These are phyloP conservation scores for Galbula dea DNA, from an alignment of 2,113 vertebrate genomes.

Conservation along the genomic window DNA sequence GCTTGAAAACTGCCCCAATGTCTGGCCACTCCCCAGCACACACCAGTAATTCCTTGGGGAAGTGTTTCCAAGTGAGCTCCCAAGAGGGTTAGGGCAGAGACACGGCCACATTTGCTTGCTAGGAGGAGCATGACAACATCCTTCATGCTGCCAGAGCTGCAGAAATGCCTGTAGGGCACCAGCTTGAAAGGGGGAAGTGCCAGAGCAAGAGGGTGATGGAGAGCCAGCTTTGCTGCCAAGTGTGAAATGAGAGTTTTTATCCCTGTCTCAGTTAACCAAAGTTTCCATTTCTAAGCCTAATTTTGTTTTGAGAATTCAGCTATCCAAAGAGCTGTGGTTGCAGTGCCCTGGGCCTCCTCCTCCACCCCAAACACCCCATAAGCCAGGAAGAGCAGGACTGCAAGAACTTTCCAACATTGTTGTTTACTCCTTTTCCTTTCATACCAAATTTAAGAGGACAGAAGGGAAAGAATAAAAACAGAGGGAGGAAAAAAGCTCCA, in stretches of 20 bases:
- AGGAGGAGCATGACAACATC: too few species aligned
- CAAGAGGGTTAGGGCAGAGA: too few species aligned
- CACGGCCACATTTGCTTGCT: too few species aligned
- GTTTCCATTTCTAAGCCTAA: not conserved
- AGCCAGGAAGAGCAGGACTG: not conserved
- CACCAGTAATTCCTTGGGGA: too few species aligned
- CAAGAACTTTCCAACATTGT: not conserved
- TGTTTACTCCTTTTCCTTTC: not conserved
- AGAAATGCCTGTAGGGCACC: not conserved
- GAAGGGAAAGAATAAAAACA: not conserved
- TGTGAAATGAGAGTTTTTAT: not conserved
- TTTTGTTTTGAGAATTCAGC: not conserved
- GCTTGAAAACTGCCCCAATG: too few species aligned
- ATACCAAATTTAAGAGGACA: not conserved
- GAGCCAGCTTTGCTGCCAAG: not conserved
- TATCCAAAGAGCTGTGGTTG: not conserved
- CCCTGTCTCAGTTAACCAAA: not conserved
- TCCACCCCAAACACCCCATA: not conserved
- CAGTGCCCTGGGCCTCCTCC: not conserved
- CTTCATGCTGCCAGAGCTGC: not conserved
- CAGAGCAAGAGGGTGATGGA: not conserved
- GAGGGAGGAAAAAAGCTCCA: not conserved
- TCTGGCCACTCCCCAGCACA: too few species aligned
- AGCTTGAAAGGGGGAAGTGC: not conserved
- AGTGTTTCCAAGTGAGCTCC: too few species aligned